A percentile compares a stretch with the other conserved stretches of the same genome.
Evolutionary conservation across 1,140 invertebrate genomes (phyloP).

Genomic region (Polyergus mexicanus): DNA sequence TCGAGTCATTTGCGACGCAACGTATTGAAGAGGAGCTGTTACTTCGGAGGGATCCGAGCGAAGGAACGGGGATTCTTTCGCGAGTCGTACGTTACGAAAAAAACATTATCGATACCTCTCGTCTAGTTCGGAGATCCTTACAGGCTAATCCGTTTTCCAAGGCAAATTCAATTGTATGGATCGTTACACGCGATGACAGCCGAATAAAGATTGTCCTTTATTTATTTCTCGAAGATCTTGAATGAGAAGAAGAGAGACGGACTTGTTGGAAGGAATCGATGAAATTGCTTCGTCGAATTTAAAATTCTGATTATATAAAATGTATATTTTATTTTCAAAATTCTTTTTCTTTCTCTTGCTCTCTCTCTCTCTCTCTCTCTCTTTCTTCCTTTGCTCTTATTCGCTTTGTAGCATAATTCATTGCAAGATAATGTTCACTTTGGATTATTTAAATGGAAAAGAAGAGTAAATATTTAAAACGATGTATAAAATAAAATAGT

Average conservation of each 20-base stretch:
- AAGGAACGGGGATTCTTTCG: not conserved
- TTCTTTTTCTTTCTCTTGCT: no score
- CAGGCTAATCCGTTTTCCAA: slow-evolving; percentile 27
- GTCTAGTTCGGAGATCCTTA: slow-evolving; percentile 23
- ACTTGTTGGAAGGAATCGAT: slow-evolving; percentile 3
- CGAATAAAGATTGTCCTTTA: slow-evolving; percentile 37
- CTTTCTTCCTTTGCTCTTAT: not conserved
- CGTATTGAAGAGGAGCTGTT: slow-evolving; percentile 46
- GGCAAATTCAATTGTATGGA: not conserved
- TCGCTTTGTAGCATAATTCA: not conserved
- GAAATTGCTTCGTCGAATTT: slow-evolving; percentile 26
- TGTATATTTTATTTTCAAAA: slow-evolving; percentile 19
- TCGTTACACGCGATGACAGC: slow-evolving; percentile 2
- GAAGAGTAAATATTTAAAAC: not conserved
- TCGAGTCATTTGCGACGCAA: slow-evolving; percentile 58
- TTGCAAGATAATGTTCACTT: slow-evolving; percentile 12
- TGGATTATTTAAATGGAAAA: slow-evolving; percentile 6
- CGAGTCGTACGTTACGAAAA: slow-evolving; percentile 28
- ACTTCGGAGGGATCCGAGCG: slow-evolving; percentile 44
- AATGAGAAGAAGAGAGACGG: not conserved
- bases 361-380: no score
- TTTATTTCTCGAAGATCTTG: slow-evolving; percentile 4
- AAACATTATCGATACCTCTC: slow-evolving; percentile 47
- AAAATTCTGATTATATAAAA: slow-evolving; percentile 24
- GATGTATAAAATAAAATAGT: no score